Conservation (phyloP, 2,797 vertebrate genomes). For the Tenualosa thibaudeaui region DNA sequence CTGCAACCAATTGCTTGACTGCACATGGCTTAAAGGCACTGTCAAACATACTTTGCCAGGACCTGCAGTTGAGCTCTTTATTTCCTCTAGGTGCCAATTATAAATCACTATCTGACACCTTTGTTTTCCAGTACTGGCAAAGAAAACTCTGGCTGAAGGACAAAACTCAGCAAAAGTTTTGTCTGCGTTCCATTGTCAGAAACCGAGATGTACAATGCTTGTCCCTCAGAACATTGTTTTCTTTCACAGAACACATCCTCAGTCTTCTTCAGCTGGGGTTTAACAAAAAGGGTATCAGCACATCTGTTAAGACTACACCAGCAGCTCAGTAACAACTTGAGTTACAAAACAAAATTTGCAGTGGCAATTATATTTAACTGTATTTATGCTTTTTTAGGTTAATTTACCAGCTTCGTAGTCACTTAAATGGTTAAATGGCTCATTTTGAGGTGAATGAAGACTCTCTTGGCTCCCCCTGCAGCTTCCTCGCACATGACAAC, state of each 20-base stretch:
- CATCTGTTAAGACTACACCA: neutral
- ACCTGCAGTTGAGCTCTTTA: neutral
- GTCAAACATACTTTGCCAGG: conserved; percentile 30
- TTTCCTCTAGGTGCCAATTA: conserved; percentile 34
- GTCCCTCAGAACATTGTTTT: conserved; percentile 12
- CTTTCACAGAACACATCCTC: neutral
- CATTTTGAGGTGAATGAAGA: too few relatives aligned
- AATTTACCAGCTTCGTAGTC: too few relatives aligned
- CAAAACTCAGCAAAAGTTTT: neutral
- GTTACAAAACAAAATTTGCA: too few relatives aligned
- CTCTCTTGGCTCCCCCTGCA: too few relatives aligned
- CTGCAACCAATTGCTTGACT: conserved; percentile 48
- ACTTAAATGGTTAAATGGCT: too few relatives aligned
- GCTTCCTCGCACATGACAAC: too few relatives aligned
- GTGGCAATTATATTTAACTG: too few relatives aligned
- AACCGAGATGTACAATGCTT: neutral
- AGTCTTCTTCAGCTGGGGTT: neutral
- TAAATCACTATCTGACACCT: conserved; percentile 47
- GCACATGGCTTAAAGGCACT: conserved; percentile 43
- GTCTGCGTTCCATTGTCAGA: neutral
- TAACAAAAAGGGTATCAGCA: neutral
- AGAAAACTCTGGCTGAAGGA: neutral
- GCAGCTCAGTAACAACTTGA: neutral
- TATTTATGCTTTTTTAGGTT: too few relatives aligned
- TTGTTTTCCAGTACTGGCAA: conserved; percentile 35